Evolutionary conservation across 2,797 vertebrate genomes (phyloP).

Genomic region (Labeo calbasu): DNA sequence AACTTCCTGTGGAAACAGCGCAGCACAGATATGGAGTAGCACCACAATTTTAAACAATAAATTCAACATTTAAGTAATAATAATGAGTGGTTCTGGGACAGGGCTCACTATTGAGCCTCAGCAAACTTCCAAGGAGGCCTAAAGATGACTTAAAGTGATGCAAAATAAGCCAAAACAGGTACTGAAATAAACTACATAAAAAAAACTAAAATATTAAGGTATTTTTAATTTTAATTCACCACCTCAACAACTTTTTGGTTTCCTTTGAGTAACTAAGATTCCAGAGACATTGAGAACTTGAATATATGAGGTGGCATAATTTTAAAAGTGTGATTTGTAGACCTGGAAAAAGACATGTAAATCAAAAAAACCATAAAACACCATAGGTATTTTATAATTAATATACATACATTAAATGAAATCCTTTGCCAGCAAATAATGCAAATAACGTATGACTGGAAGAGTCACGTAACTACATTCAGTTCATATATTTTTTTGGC

Average conservation of each 20-base stretch:
- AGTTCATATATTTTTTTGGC: no score
- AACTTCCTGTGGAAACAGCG: conserved; percentile 84
- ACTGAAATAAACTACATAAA: background rate
- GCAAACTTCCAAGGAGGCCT: background rate
- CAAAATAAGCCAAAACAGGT: background rate
- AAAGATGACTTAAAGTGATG: background rate
- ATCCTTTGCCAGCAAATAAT: background rate
- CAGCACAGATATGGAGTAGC: conserved; percentile 7
- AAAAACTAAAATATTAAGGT: background rate
- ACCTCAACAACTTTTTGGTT: background rate
- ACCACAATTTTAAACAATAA: conserved; percentile 9
- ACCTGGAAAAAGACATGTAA: background rate
- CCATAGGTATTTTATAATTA: background rate
- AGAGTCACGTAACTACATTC: background rate
- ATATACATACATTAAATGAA: background rate
- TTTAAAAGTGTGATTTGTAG: background rate
- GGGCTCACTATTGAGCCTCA: background rate
- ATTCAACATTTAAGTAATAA: background rate
- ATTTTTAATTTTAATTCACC: background rate
- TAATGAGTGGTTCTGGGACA: background rate
- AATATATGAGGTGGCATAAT: background rate
- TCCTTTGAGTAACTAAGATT: background rate
- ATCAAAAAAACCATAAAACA: background rate
- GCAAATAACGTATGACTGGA: background rate
- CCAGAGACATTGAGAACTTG: background rate